These are phyloP conservation scores for Hippopotamyrus pictus DNA, from an alignment of 2,797 vertebrate species.

Conservation along the genomic window DNA sequence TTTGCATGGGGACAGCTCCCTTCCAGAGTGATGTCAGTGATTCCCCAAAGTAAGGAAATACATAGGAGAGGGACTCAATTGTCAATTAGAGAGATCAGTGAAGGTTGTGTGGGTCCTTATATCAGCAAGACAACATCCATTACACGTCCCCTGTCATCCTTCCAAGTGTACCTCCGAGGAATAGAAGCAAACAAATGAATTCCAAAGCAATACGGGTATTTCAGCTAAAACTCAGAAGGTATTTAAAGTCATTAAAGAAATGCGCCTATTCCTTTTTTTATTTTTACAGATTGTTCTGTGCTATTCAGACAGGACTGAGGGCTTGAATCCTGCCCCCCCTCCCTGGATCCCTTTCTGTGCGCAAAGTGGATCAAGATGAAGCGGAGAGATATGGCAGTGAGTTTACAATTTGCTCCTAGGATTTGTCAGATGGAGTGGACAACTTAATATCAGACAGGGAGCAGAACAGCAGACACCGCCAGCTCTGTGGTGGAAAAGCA, in stretches of 20 bases:
- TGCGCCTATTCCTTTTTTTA: neutral
- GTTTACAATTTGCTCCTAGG: neutral
- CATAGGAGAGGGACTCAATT: neutral
- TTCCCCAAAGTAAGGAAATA: neutral
- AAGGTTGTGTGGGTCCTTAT: neutral
- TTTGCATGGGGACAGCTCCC: neutral
- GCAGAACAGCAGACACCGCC: conserved; percentile 25
- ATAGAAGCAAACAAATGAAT: neutral
- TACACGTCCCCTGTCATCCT: neutral
- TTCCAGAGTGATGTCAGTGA: neutral
- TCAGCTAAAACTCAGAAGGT: neutral
- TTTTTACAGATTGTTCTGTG: neutral
- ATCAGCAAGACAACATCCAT: neutral
- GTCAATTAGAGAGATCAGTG: neutral
- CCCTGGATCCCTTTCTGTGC: neutral
- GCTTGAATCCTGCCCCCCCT: neutral
- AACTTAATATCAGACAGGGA: conserved; percentile 35
- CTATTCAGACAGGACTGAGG: neutral
- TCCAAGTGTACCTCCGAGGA: neutral
- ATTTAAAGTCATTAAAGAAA: neutral
- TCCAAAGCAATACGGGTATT: neutral
- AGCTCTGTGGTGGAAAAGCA: conserved; percentile 13
- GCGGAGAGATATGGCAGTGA: neutral
- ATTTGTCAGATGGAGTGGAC: conserved; percentile 17
- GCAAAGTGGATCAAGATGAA: conserved; percentile 6